Evolutionary conservation across 2,888 invertebrate species (phyloP).

Genomic region (Apamea epomidion): DNA sequence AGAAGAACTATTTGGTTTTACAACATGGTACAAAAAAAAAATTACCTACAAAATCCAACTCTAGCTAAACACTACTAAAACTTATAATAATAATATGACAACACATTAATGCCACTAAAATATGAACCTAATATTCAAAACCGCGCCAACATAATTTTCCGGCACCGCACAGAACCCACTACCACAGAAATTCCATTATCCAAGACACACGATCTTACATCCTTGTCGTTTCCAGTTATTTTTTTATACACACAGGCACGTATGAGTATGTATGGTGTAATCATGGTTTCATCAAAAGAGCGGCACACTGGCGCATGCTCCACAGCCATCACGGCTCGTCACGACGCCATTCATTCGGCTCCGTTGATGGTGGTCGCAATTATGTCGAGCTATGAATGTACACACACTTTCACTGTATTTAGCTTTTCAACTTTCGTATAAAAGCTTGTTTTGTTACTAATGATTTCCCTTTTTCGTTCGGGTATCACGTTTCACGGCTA

Average conservation of each 20-base stretch:
- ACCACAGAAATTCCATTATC: constrained; percentile 38
- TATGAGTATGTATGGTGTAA: constrained; percentile 83
- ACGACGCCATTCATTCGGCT: constrained; percentile 81
- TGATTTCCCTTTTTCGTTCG: constrained; percentile 60
- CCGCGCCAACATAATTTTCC: constrained; percentile 42
- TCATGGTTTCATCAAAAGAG: constrained; percentile 88
- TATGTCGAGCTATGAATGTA: constrained; percentile 75
- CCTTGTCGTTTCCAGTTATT: constrained; percentile 67
- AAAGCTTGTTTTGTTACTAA: constrained; percentile 62
- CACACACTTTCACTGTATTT: constrained; percentile 71
- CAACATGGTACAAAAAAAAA: not conserved
- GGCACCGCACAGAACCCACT: constrained; percentile 18
- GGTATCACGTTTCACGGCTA: constrained; percentile 52
- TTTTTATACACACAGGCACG: constrained; percentile 62
- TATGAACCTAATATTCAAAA: constrained; percentile 50
- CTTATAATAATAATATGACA: not conserved
- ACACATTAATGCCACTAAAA: constrained; percentile 32
- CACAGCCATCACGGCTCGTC: constrained; percentile 83
- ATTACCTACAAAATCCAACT: not conserved
- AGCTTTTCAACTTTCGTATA: constrained; percentile 65
- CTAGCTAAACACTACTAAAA: constrained; percentile 5
- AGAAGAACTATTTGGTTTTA: not conserved
- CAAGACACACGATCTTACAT: constrained; percentile 37
- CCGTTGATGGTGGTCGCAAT: constrained; percentile 84
- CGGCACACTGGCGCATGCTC: constrained; percentile 76